Conservation (phyloP, 2,888 invertebrate genomes). For the Dichetophora obliterata region DNA sequence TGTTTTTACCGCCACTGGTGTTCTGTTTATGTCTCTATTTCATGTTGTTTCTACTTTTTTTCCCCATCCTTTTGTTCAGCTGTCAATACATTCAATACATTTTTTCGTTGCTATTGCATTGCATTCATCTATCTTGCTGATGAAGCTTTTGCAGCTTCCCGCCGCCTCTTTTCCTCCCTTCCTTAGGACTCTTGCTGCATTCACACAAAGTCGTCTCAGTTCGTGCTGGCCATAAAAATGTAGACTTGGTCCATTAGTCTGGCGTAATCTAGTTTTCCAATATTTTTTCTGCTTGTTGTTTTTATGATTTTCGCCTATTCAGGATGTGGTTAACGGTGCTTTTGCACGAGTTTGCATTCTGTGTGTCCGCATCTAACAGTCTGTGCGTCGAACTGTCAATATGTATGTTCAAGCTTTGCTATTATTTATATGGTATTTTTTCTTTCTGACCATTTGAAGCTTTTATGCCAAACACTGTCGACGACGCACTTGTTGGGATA, state of each 20-base stretch:
- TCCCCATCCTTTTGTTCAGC: too few relatives aligned
- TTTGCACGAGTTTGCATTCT: neutral
- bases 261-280: neutral
- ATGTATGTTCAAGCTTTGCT: neutral
- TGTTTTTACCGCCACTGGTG: too few relatives aligned
- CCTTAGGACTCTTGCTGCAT: neutral
- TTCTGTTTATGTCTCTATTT: too few relatives aligned
- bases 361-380: neutral
- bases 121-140: neutral
- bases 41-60: too few relatives aligned
- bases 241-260: neutral
- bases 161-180: neutral
- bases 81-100: too few relatives aligned
- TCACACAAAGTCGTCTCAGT: neutral
- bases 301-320: conserved; percentile 25
- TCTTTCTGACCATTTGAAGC: neutral
- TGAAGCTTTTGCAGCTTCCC: neutral
- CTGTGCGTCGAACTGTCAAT: neutral
- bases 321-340: conserved; percentile 25
- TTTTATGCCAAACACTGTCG: too few relatives aligned
- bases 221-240: neutral
- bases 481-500: neutral
- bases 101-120: neutral
- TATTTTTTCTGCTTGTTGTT: neutral
- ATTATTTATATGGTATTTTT: neutral